phyloP scores from a whole-genome alignment of 2,797 vertebrate genomes.

The Tympanoctomys barrerae region DNA sequence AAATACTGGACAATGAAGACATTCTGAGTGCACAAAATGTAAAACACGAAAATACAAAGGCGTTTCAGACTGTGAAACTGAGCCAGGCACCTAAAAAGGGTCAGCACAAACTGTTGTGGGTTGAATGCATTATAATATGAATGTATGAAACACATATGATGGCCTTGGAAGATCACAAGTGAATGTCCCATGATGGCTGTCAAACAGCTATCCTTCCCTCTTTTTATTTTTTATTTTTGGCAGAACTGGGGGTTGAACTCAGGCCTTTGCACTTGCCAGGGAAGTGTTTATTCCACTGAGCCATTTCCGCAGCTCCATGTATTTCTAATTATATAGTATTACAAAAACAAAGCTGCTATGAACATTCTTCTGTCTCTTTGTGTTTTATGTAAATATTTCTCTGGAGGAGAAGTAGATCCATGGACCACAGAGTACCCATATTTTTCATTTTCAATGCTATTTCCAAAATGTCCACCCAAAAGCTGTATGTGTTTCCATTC shows the following conservation, averaged over 20 bases:
- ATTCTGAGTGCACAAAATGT: conserved; percentile 7
- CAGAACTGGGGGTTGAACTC: too few relatives aligned
- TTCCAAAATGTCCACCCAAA: conserved; percentile 37
- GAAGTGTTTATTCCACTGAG: too few relatives aligned
- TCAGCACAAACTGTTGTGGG: conserved; percentile 7
- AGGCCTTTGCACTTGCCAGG: too few relatives aligned
- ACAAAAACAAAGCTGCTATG: conserved; percentile 11
- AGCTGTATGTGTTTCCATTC: conserved; percentile 8
- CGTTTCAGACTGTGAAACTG: conserved; percentile 2
- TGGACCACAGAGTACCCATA: background rate
- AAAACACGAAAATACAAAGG: conserved; percentile 42
- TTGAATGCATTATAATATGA: conserved; percentile 22
- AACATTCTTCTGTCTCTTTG: conserved; percentile 49
- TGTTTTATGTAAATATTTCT: conserved; percentile 43
- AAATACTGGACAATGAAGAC: background rate
- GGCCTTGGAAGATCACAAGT: background rate
- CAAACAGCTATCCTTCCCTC: background rate
- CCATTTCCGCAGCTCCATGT: background rate
- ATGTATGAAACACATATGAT: conserved; percentile 51
- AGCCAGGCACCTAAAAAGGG: conserved; percentile 16
- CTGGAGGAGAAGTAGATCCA: conserved; percentile 14
- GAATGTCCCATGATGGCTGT: conserved; percentile 15
- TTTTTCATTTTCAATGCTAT: conserved; percentile 13
- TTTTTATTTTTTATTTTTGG: background rate
- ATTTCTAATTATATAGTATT: conserved; percentile 19